Conservation (phyloP, 2,113 vertebrate genomes). For the Stomatorhinus ivindoensis region DNA sequence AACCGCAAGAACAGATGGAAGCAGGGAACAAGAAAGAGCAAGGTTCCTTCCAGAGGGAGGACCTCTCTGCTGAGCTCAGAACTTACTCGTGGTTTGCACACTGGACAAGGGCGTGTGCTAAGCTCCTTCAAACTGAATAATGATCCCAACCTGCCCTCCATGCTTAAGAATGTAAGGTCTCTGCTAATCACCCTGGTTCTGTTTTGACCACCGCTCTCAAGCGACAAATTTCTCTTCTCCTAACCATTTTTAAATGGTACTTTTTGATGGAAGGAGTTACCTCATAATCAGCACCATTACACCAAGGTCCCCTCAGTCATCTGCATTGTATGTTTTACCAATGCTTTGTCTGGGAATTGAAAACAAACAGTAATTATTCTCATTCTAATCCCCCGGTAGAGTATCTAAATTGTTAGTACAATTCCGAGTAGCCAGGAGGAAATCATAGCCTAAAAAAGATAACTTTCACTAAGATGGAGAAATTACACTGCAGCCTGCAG, state of each 20-base stretch:
- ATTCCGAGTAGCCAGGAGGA: neutral
- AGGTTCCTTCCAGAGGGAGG: neutral
- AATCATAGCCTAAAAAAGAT: neutral
- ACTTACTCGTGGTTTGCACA: neutral
- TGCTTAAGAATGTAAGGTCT: neutral
- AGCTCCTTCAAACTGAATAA: conserved; percentile 7
- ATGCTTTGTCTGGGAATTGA: neutral
- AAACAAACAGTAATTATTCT: conserved; percentile 2
- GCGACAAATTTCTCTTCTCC: neutral
- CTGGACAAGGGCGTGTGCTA: neutral
- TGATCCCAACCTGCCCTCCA: neutral
- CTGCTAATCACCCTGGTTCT: neutral
- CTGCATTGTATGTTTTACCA: neutral
- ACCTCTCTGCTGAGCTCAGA: neutral
- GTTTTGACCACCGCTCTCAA: neutral
- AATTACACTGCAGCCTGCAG: neutral
- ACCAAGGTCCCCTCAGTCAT: neutral
- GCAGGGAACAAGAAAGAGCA: neutral
- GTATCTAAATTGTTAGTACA: neutral
- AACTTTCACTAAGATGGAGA: neutral
- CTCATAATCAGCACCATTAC: neutral
- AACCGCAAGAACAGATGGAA: conserved; percentile 6
- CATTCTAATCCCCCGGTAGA: conserved; percentile 1
- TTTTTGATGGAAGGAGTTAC: neutral
- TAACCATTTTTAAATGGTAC: neutral